Conservation (phyloP, 2,888 invertebrate species). For the Athalia circularis region DNA sequence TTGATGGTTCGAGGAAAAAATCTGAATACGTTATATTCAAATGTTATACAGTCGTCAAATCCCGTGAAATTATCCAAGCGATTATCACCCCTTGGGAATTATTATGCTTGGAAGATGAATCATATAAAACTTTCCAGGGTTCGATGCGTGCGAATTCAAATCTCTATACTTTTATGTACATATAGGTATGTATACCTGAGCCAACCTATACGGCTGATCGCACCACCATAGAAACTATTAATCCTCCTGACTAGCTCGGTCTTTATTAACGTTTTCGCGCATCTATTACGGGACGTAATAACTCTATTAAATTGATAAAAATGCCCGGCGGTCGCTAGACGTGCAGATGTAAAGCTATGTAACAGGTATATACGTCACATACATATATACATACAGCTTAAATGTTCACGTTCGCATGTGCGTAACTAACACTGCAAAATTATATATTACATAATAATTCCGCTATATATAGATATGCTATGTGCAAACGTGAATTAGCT, state of each 20-base stretch:
- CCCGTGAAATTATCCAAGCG: no score
- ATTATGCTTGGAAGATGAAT: no score
- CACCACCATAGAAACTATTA: background rate
- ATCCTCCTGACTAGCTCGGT: background rate
- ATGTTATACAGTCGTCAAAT: no score
- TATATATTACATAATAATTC: background rate
- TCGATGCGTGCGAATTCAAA: no score
- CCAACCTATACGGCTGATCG: background rate
- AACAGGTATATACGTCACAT: background rate
- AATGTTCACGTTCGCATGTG: background rate
- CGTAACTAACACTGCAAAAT: background rate
- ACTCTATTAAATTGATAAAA: slow-evolving; percentile 39
- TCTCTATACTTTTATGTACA: no score
- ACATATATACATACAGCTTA: no score
- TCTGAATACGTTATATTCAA: no score
- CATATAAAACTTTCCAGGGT: no score
- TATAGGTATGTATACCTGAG: no score
- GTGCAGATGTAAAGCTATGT: background rate
- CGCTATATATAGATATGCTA: background rate
- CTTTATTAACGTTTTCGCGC: slow-evolving; percentile 14
- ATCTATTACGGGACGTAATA: slow-evolving; percentile 17
- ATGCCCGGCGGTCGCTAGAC: background rate
- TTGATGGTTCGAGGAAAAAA: no score
- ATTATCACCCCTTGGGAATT: no score
- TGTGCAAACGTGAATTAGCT: background rate